Conservation (phyloP, 1,140 invertebrate genomes). For the Oryctes rhinoceros region DNA sequence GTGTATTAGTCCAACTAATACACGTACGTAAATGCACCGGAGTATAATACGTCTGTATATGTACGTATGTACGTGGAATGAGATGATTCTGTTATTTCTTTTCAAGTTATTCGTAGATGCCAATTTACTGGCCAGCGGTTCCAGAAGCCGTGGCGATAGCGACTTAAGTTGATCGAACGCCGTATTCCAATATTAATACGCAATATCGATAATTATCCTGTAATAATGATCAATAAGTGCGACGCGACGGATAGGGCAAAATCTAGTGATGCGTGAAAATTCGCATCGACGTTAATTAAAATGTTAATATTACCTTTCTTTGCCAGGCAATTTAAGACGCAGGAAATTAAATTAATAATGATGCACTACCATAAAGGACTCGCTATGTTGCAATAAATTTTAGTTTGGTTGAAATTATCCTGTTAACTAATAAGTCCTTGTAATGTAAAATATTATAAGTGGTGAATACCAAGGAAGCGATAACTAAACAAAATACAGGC, state of each 20-base stretch:
- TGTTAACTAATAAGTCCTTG: too few species aligned
- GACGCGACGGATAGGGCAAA: background rate
- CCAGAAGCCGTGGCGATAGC: background rate
- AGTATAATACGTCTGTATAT: too few species aligned
- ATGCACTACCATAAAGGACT: background rate
- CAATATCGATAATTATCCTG: background rate
- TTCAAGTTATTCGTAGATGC: too few species aligned
- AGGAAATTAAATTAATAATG: slow-evolving; percentile 4
- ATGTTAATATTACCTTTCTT: background rate
- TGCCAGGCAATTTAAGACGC: background rate
- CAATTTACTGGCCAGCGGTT: too few species aligned
- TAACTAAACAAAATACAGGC: too few species aligned
- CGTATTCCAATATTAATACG: background rate
- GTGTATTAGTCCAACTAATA: slow-evolving; percentile 8
- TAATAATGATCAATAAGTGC: background rate
- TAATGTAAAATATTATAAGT: too few species aligned
- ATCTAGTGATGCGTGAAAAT: background rate
- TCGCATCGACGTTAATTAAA: background rate
- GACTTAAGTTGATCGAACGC: background rate
- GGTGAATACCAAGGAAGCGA: too few species aligned
- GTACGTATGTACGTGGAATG: too few species aligned
- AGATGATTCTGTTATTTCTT: too few species aligned
- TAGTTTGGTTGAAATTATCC: too few species aligned
- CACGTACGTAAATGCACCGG: background rate
- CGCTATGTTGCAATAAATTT: background rate